A percentile compares a stretch with the other conserved stretches of the same genome.
Conservation (phyloP, 2,888 invertebrate species). For the Netelia melanura region DNA sequence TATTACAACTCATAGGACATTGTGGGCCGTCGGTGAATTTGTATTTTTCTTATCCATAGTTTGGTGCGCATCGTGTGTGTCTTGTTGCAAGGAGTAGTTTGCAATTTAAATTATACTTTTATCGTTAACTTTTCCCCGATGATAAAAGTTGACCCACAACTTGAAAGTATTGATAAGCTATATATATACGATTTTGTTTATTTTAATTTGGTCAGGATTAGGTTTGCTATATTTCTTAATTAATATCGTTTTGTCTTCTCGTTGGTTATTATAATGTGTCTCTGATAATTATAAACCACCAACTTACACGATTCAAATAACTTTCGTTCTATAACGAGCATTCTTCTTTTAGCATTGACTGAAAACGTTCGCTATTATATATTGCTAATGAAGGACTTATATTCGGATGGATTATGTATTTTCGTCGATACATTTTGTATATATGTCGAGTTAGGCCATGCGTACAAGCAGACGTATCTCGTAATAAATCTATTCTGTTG, state of each 20-base stretch:
- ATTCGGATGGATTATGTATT: neutral
- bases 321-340: slow-evolving; percentile 11
- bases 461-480: neutral
- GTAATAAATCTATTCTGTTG: neutral
- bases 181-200: too few species aligned
- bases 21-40: neutral
- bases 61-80: too few species aligned
- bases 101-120: too few species aligned
- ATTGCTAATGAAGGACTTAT: slow-evolving; percentile 35
- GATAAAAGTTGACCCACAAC: too few species aligned
- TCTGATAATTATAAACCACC: neutral
- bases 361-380: slow-evolving; percentile 6
- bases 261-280: neutral
- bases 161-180: too few species aligned
- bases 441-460: neutral
- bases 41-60: slow-evolving; percentile 7
- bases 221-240: neutral
- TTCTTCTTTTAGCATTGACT: neutral
- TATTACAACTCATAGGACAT: slow-evolving; percentile 16
- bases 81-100: too few species aligned
- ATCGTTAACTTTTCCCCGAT: too few species aligned
- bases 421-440: neutral
- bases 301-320: slow-evolving; percentile 10
- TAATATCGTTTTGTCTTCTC: neutral
- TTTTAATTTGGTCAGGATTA: too few species aligned